A percentile compares a stretch with the other conserved stretches of the same genome.
Evolutionary conservation across 2,797 vertebrate species (phyloP).

Genomic region (Gouania willdenowi): DNA sequence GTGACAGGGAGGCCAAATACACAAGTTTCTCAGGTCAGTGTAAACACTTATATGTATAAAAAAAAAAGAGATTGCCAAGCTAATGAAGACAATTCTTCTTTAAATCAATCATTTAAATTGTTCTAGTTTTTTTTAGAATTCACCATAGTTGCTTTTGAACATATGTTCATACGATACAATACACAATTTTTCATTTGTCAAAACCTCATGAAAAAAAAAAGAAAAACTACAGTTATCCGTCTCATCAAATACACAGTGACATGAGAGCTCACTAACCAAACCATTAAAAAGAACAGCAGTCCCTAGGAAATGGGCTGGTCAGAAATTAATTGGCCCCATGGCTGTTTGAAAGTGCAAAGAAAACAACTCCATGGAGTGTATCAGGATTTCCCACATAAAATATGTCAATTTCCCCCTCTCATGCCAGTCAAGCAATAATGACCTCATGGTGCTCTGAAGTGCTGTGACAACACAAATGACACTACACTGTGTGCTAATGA

Average conservation of each 20-base stretch:
- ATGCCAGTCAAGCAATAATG: conserved; percentile 74
- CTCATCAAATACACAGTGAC: conserved; percentile 69
- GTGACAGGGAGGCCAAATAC: neutral
- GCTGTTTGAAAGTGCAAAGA: conserved; percentile 66
- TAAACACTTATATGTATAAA: no score
- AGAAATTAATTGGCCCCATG: conserved; percentile 76
- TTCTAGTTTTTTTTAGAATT: no score
- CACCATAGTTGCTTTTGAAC: no score
- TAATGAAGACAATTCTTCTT: no score
- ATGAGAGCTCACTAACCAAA: conserved; percentile 61
- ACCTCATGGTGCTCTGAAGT: conserved; percentile 71
- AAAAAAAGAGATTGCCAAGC: no score
- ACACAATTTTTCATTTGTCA: conserved; percentile 23
- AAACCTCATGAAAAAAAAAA: conserved; percentile 38
- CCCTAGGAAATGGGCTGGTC: conserved; percentile 67
- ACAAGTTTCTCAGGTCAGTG: neutral
- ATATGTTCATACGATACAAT: no score
- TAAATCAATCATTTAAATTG: no score
- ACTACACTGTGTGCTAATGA: conserved; percentile 78
- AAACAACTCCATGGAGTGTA: conserved; percentile 72
- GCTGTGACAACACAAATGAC: conserved; percentile 77
- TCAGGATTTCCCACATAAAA: conserved; percentile 73
- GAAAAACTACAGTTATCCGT: conserved; percentile 55
- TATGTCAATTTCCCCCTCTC: conserved; percentile 73
- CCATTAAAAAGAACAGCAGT: conserved; percentile 72